Evolutionary conservation across 2,113 vertebrate genomes (phyloP).

Genomic region (Pardalotus punctatus): DNA sequence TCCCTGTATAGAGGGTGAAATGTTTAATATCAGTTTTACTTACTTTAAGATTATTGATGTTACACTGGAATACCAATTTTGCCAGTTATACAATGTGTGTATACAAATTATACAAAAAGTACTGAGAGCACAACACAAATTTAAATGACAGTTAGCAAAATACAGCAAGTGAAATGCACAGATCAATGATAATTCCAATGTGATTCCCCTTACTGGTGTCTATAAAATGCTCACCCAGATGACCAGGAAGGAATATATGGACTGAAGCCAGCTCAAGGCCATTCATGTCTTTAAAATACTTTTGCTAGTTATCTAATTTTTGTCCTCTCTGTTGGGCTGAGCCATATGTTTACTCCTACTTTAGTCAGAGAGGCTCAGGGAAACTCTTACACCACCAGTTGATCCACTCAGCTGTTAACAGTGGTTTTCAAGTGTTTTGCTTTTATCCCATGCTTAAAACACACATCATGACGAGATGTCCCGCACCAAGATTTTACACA

Average conservation of each 20-base stretch:
- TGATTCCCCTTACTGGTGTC: not conserved
- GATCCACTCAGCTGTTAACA: not conserved
- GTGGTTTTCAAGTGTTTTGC: not conserved
- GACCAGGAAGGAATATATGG: not conserved
- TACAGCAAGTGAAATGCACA: not conserved
- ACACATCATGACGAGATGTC: not conserved
- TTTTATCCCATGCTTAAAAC: not conserved
- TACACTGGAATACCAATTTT: not conserved
- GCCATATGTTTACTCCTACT: fast-evolving
- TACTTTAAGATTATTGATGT: not conserved
- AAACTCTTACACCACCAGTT: not conserved
- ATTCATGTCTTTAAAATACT: not conserved
- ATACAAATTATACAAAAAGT: not conserved
- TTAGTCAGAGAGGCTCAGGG: not conserved
- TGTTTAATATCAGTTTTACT: not conserved
- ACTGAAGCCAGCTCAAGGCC: not conserved
- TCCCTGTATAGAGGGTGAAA: not conserved
- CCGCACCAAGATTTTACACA: not conserved
- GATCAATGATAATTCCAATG: not conserved
- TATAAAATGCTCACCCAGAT: not conserved
- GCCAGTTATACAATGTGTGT: not conserved
- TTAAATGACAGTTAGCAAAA: not conserved
- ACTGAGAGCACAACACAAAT: not conserved
- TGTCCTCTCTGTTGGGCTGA: not conserved
- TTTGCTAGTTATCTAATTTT: not conserved